These are phyloP conservation scores for Sisyra terminalis DNA, from an alignment of 2,888 invertebrate genomes.

Conservation along the genomic window DNA sequence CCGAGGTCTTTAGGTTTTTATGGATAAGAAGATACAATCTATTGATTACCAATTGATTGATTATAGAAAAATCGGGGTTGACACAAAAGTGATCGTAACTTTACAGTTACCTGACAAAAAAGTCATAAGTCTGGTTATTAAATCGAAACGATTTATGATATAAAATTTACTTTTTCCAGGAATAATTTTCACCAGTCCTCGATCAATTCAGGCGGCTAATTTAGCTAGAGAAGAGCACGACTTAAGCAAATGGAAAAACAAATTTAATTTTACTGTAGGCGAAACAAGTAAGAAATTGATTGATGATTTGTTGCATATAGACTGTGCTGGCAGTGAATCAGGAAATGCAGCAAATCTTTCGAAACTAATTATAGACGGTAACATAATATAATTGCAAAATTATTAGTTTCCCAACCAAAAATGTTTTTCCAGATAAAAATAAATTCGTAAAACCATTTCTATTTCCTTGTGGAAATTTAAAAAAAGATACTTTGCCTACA, in stretches of 20 bases:
- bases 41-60: too few relatives aligned
- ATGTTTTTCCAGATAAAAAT: conserved; percentile 19
- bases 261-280: conserved; percentile 34
- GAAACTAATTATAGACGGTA: conserved; percentile 30
- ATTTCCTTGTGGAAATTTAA: conserved; percentile 38
- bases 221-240: conserved; percentile 20
- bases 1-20: too few relatives aligned
- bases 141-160: too few relatives aligned
- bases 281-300: conserved; percentile 33
- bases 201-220: conserved; percentile 32
- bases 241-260: conserved; percentile 23
- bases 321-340: conserved; percentile 32
- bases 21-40: too few relatives aligned
- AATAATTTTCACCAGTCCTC: conserved; percentile 36
- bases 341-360: conserved; percentile 36
- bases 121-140: too few relatives aligned
- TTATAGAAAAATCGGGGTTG: too few relatives aligned
- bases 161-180: conserved; percentile 13
- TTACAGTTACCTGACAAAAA: too few relatives aligned
- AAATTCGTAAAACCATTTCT: conserved; percentile 27
- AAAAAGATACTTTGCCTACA: conserved; percentile 30
- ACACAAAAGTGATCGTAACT: too few relatives aligned
- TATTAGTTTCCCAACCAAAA: too few relatives aligned
- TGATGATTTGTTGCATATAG: conserved; percentile 25
- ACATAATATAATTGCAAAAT: conserved; percentile 13